These are phyloP conservation scores for Phylloscopus whistleri DNA, from an alignment of 2,113 vertebrate species.

Conservation along the genomic window DNA sequence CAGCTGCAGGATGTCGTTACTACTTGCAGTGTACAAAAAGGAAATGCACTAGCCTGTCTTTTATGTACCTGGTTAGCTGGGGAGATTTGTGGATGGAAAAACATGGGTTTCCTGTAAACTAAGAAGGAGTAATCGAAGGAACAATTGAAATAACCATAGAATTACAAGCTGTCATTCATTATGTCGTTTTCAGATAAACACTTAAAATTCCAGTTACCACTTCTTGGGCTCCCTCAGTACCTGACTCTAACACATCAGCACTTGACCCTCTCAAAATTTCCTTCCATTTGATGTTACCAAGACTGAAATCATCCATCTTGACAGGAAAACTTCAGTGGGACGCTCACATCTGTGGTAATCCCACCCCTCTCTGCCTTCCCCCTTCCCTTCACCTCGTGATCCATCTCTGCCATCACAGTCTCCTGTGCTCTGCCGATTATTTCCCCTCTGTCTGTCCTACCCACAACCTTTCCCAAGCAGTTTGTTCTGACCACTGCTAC, in stretches of 20 bases:
- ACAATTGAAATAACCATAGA: not conserved
- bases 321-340: conserved; percentile 40
- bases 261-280: not conserved
- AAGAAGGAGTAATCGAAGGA: not conserved
- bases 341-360: not conserved
- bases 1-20: not conserved
- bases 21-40: not conserved
- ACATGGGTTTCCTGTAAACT: not conserved
- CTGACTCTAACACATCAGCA: not conserved
- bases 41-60: not conserved
- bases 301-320: conserved; percentile 22
- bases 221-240: not conserved
- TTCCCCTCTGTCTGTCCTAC: conserved; percentile 18
- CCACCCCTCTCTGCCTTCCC: not conserved
- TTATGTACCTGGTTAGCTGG: not conserved
- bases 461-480: not conserved
- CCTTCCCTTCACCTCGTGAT: not conserved
- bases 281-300: not conserved
- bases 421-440: not conserved
- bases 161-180: not conserved
- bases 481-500: not conserved
- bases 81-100: not conserved
- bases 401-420: not conserved
- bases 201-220: not conserved
- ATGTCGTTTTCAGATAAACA: not conserved